Conservation (phyloP, 1,140 invertebrate species). For the Diploscapter pachys region DNA sequence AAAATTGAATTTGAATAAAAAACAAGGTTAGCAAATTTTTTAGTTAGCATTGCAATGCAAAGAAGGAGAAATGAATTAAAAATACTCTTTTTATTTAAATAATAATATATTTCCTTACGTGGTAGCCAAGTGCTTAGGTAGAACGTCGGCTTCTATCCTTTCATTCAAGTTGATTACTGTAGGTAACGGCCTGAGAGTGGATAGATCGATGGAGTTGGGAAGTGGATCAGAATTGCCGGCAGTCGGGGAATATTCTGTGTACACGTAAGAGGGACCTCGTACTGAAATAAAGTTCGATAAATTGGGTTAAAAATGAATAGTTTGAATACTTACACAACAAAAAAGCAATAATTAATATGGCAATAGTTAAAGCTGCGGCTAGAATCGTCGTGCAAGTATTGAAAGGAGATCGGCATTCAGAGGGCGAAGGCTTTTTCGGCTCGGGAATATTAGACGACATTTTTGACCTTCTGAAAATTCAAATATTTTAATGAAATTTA, state of each 20-base stretch:
- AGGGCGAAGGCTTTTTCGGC: slow-evolving; percentile 11
- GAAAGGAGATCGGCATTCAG: slow-evolving; percentile 7
- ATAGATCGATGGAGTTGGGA: slow-evolving; percentile 2
- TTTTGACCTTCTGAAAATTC: slow-evolving; percentile 8
- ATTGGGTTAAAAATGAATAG: background rate
- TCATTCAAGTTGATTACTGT: slow-evolving; percentile 17
- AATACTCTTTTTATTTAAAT: too few species aligned
- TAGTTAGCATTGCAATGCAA: background rate
- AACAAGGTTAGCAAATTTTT: background rate
- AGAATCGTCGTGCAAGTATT: slow-evolving; percentile 14
- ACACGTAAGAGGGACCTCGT: slow-evolving; percentile 24
- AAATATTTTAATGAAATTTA: background rate
- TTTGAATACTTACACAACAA: slow-evolving; percentile 19
- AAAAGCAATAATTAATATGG: slow-evolving; percentile 19
- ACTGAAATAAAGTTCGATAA: slow-evolving; percentile 12
- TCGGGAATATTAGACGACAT: slow-evolving; percentile 6
- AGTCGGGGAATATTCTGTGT: slow-evolving; percentile 16
- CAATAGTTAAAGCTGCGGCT: slow-evolving; percentile 6
- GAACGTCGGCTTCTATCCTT: slow-evolving; percentile 22
- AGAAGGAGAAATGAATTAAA: background rate
- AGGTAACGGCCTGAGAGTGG: slow-evolving; percentile 12
- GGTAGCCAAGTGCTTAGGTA: slow-evolving; percentile 25
- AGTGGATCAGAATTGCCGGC: background rate
- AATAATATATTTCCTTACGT: slow-evolving; percentile 9
- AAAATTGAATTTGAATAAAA: background rate